Conservation (phyloP, 2,113 vertebrate genomes). For the Gymnorhina tibicen region DNA sequence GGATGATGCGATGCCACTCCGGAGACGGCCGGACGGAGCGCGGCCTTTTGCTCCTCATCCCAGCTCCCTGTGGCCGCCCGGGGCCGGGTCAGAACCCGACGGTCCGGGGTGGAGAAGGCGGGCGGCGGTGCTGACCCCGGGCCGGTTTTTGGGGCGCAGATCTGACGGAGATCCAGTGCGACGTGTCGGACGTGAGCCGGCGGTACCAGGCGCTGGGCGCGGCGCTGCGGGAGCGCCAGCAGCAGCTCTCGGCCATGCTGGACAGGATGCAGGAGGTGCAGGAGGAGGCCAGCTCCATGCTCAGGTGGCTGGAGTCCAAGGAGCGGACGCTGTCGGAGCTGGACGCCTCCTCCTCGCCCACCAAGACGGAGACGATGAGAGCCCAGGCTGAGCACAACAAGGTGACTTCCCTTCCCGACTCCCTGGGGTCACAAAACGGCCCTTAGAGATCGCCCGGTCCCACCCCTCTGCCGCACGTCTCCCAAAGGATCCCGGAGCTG, state of each 20-base stretch:
- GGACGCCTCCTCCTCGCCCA: slow-evolving; percentile 79
- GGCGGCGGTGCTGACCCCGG: accelerated
- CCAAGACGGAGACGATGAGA: slow-evolving; percentile 83
- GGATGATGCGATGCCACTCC: accelerated
- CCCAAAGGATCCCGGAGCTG: not conserved
- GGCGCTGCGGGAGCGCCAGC: slow-evolving; percentile 74
- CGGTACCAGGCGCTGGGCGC: slow-evolving; percentile 82
- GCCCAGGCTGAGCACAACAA: slow-evolving; percentile 94
- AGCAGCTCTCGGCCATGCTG: slow-evolving; percentile 76
- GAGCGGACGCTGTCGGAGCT: slow-evolving; percentile 77
- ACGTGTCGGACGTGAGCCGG: slow-evolving; percentile 83
- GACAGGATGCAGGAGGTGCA: slow-evolving; percentile 78
- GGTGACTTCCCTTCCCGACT: slow-evolving; percentile 60
- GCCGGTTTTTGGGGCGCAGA: slow-evolving; percentile 71
- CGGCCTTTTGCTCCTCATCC: not conserved
- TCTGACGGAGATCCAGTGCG: slow-evolving; percentile 92
- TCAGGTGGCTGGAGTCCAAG: slow-evolving; percentile 84
- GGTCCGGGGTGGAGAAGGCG: accelerated
- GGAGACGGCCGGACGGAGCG: accelerated
- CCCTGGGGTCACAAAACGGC: not conserved
- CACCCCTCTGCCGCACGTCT: not conserved
- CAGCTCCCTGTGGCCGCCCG: not conserved
- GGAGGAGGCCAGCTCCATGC: slow-evolving; percentile 74
- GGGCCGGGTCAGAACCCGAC: not conserved
- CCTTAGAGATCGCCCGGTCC: not conserved